Percentiles rank a stretch among this genome's conserved stretches.
Conservation (phyloP, 2,113 vertebrate species). For the Piprites chloris region DNA sequence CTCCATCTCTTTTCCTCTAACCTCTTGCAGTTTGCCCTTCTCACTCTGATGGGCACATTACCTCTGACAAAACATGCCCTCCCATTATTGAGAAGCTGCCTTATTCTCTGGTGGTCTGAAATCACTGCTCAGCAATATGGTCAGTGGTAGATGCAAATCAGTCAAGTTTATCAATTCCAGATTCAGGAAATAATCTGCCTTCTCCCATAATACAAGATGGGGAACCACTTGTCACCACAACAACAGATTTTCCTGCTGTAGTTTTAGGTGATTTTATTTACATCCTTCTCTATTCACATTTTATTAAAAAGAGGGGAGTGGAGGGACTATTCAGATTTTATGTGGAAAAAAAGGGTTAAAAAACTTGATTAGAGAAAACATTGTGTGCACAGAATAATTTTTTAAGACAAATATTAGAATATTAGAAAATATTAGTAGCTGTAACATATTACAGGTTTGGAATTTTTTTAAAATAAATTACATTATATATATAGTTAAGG, state of each 20-base stretch:
- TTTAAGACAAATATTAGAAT: background rate
- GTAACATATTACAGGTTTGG: background rate
- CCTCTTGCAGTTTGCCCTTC: rapidly evolving
- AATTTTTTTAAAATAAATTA: background rate
- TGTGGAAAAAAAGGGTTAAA: background rate
- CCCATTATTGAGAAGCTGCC: background rate
- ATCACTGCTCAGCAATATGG: background rate
- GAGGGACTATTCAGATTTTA: background rate
- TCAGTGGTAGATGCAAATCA: background rate
- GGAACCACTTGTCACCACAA: background rate
- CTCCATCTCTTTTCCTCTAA: background rate
- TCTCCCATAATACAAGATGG: background rate
- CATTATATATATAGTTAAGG: background rate
- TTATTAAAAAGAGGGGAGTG: background rate
- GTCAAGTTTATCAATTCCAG: background rate
- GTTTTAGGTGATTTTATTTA: background rate
- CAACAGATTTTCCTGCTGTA: background rate
- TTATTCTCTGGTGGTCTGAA: background rate
- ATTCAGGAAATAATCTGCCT: background rate
- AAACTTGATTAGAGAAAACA: background rate
- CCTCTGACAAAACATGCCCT: rapidly evolving
- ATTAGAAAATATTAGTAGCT: too few relatives aligned
- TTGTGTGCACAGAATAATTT: background rate
- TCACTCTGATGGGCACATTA: rapidly evolving
- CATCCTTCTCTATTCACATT: background rate